Base-by-base conservation (phyloP, 2,888 invertebrate genomes). In the Melanophora roralis region DNA sequence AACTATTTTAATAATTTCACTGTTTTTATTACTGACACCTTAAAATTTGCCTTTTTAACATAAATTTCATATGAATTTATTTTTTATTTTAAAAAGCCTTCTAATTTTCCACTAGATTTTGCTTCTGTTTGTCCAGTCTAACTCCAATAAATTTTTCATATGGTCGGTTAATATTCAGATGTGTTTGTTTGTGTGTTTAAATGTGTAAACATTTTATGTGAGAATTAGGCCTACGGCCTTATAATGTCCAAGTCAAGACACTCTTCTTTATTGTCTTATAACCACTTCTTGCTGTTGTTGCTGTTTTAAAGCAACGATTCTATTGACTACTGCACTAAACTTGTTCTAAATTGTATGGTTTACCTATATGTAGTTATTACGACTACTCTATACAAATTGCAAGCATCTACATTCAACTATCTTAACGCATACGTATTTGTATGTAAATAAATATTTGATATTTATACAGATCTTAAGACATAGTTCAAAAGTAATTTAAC, bases 161-260 rank as follows among this genome's bases (percentile, higher is more conserved):
- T n/a, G n/a, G n/a, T n/a, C n/a, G n/a, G n/a, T n/a, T n/a, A n/a
- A 27, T 27, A 27, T 27, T 19, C 21, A 19, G 9, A 36, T 36
- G 36, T 36, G 34, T 32, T n/a, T 47, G 34, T 9, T 36, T 59
- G 43, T 40, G 21, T 49, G 36, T 43, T 40, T 57, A 53, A 53
- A 60, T 78, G 72, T 73, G 47, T 62, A 72, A 75, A 64, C 19
- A 72, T 81, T 75, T 55, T 53, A 72, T 83, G 83, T 82, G 81
- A 81, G 83, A 83, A 82, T 74, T 71, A 38, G 74, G 77, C 79
- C 59, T n/a, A 19, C 36, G 60, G 83, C 38, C 27, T 53, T 64
- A 77, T 68, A 59, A 75, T 79, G 82, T 82, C 82, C 81, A 80
- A 75, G 83, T 80, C 76, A 76, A 76, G 76, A 72, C 80, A 80